phyloP scores from a whole-genome alignment of 2,113 vertebrate genomes.

The Formicarius rufipectus region DNA sequence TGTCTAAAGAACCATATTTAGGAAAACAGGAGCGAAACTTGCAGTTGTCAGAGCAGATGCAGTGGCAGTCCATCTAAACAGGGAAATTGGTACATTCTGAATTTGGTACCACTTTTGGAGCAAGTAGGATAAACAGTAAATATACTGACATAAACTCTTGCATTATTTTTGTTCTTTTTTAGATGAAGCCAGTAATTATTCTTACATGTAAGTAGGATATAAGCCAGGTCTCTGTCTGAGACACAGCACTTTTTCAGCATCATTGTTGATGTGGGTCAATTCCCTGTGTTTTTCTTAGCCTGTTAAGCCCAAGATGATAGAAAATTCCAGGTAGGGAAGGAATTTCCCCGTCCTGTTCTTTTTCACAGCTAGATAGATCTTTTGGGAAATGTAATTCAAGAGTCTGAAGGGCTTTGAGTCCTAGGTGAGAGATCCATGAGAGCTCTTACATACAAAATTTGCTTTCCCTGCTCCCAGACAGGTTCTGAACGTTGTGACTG shows the following conservation, averaged over 20 bases:
- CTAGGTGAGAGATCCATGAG: neutral
- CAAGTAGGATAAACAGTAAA: neutral
- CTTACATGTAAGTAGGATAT: neutral
- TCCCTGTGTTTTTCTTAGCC: neutral
- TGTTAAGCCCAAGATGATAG: neutral
- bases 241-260: neutral
- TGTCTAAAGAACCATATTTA: neutral
- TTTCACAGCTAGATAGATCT: neutral
- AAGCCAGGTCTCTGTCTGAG: neutral
- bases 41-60: constrained; percentile 4
- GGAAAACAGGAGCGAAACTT: neutral
- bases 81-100: neutral
- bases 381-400: neutral
- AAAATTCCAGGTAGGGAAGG: neutral
- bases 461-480: neutral
- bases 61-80: neutral
- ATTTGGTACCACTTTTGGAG: neutral
- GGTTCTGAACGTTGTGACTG: neutral
- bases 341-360: neutral
- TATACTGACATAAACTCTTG: neutral
- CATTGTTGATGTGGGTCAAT: neutral
- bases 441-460: neutral
- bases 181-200: neutral
- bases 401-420: neutral
- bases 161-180: neutral